Conservation (phyloP, 1,140 invertebrate species). For the Aphaenogaster floridana region DNA sequence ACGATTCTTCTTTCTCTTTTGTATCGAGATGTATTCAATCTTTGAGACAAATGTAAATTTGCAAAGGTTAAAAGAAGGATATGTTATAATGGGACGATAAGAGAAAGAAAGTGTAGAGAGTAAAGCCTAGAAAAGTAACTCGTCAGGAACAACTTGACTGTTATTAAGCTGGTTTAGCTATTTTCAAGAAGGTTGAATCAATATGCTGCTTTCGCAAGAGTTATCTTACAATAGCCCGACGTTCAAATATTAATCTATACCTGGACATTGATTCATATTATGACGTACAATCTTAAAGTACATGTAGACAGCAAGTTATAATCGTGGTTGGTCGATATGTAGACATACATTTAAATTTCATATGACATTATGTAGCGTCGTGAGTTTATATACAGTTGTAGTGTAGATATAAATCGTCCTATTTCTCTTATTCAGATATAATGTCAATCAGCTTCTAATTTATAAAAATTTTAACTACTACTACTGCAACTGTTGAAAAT, state of each 20-base stretch:
- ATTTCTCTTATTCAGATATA: slow-evolving; percentile 4
- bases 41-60: background rate
- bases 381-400: slow-evolving; percentile 45
- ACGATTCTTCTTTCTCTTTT: background rate
- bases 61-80: background rate
- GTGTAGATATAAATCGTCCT: background rate
- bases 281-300: slow-evolving; percentile 54
- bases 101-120: background rate
- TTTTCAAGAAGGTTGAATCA: slow-evolving; percentile 61
- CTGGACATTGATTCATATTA: slow-evolving; percentile 59
- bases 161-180: slow-evolving; percentile 50
- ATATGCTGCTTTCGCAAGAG: slow-evolving; percentile 52
- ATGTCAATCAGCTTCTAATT: background rate
- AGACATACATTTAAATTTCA: slow-evolving; percentile 42
- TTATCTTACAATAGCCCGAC: slow-evolving; percentile 47
- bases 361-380: slow-evolving; percentile 53
- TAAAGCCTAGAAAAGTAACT: background rate
- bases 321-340: slow-evolving; percentile 50
- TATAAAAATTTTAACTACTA: background rate
- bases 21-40: background rate
- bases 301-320: slow-evolving; percentile 56
- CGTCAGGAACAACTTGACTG: slow-evolving; percentile 6
- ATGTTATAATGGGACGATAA: background rate
- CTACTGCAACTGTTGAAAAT: background rate
- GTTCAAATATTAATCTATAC: slow-evolving; percentile 35